phyloP scores from a whole-genome alignment of 2,113 vertebrate genomes.

The Haplotaxodon microlepis region DNA sequence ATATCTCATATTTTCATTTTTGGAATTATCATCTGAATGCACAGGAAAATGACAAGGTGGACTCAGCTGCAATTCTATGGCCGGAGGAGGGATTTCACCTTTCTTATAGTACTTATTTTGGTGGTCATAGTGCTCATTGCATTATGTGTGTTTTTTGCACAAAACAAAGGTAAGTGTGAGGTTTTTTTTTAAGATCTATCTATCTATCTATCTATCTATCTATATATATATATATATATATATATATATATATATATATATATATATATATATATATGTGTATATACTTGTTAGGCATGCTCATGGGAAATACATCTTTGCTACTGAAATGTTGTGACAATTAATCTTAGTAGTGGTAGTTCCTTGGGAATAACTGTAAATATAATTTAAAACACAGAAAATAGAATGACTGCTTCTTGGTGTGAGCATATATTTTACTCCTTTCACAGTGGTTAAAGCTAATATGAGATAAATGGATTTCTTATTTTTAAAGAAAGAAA shows the following conservation, averaged over 20 bases:
- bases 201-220: neutral
- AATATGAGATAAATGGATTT: neutral
- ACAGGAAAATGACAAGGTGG: conserved; percentile 12
- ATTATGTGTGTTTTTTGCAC: neutral
- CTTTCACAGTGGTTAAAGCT: neutral
- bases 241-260: fast-evolving
- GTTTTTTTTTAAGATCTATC: neutral
- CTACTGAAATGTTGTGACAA: neutral
- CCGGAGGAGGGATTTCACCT: neutral
- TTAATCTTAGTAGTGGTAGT: neutral
- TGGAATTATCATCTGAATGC: neutral
- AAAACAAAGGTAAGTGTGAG: conserved; percentile 30
- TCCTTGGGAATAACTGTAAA: neutral
- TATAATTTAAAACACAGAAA: neutral
- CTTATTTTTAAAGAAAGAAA: neutral
- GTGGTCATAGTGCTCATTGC: neutral
- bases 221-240: no score
- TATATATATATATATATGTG: fast-evolving
- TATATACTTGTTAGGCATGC: neutral
- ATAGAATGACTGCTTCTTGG: neutral
- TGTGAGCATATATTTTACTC: neutral
- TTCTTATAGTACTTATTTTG: neutral
- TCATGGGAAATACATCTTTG: neutral
- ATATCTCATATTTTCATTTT: neutral
- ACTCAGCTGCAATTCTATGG: neutral